Conservation (phyloP, 2,113 vertebrate genomes). For the Campylomormyrus tamandua region DNA sequence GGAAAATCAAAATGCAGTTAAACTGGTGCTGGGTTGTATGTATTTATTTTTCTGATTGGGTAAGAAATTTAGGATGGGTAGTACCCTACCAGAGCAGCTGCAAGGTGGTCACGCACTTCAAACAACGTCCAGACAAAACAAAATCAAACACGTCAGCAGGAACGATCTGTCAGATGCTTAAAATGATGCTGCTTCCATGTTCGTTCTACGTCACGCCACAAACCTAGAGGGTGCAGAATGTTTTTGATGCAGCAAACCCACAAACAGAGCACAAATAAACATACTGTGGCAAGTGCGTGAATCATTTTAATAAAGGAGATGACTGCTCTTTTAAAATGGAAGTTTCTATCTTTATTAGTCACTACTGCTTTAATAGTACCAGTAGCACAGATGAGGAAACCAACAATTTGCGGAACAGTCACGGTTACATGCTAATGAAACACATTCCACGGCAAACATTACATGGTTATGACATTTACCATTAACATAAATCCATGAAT, state of each 20-base stretch:
- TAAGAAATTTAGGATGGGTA: background rate
- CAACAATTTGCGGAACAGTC: background rate
- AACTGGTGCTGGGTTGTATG: background rate
- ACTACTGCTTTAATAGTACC: background rate
- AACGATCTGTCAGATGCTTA: background rate
- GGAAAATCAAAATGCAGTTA: background rate
- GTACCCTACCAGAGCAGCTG: background rate
- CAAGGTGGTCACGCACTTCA: background rate
- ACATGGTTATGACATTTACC: background rate
- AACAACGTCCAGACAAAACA: background rate
- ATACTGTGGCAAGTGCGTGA: background rate
- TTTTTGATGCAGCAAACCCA: background rate
- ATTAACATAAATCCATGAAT: background rate
- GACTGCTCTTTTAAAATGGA: background rate
- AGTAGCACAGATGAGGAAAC: background rate
- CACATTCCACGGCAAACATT: background rate
- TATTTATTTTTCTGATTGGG: background rate
- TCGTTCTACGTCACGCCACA: background rate
- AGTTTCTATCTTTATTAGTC: background rate
- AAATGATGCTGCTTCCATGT: background rate
- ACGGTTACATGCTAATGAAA: background rate
- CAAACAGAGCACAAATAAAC: background rate
- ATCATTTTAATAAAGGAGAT: background rate
- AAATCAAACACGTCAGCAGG: background rate
- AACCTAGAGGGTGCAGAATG: background rate